Evolutionary conservation across 2,888 invertebrate genomes (phyloP), one percentile per base, ranked within the genome.

Genomic region (Athetis lepigone): DNA sequence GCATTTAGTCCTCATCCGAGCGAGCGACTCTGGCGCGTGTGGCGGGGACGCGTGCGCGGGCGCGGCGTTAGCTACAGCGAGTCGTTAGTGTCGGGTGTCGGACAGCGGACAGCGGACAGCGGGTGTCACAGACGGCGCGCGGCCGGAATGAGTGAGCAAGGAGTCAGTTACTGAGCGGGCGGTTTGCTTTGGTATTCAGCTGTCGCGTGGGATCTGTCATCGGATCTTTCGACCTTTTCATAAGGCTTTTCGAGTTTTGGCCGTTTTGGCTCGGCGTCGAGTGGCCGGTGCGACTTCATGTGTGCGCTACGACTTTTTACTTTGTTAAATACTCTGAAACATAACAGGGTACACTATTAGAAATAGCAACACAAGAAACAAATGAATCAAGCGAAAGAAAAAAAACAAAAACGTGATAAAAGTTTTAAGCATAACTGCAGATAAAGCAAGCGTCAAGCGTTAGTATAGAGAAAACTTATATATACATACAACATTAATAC

Each of bases 241-340:
- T 95, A 95, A 94, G 95, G 94, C 88, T 95, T 95, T 94, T 95
- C 95, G 90, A 94, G 93, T 91, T 96, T 96, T 88, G 96, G 95
- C 95, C 96, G 95, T 95, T 96, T 96, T 78, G 96, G 96, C 92
- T 97, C 98, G 92, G 97, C 96, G 95, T 98, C 98, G 91, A 97
- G 97, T 85, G 98, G 97, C 90, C 98, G 97, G 96, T 99, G 99
- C 81, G 98, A 99, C 96, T 99, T 99, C 99, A 99, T 99, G 95
- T 99, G 99, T 79, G 99, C 99, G 95, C 99, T 99, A 95, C 99
- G 97, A 96, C 99, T 99, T 96, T 99, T 99, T 90, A 99, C 98
- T 96, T 99, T 99, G 96, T 97, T 97, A 96, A 99, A 99, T 93
- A 98, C 97, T 96, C 99, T 99, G 97, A 83, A 96, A 96, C 93